Evolutionary conservation across 1,140 invertebrate species (phyloP).

Genomic region (Macrosteles quadrilineatus): DNA sequence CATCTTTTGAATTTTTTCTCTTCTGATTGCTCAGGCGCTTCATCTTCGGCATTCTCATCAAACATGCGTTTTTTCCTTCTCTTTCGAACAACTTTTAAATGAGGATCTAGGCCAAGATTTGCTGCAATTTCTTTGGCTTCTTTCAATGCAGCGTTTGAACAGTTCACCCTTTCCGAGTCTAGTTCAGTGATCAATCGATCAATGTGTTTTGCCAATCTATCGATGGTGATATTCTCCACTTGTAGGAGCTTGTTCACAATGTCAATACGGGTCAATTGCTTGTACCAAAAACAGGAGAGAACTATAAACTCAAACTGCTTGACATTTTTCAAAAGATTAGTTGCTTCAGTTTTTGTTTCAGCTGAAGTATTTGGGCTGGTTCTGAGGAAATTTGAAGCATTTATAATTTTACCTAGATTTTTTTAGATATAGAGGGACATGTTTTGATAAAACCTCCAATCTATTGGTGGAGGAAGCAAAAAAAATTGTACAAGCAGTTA

Average conservation of each 20-base stretch:
- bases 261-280: not conserved
- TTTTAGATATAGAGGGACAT: slow-evolving; percentile 13
- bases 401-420: not conserved
- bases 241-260: not conserved
- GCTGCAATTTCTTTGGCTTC: not conserved
- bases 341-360: not conserved
- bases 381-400: not conserved
- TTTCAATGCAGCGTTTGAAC: not conserved
- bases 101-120: not conserved
- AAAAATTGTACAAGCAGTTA: not conserved
- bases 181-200: not conserved
- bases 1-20: too few relatives aligned
- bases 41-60: not conserved
- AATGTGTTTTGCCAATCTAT: not conserved
- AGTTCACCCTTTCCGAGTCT: not conserved
- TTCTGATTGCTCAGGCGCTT: too few relatives aligned
- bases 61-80: slow-evolving; percentile 11
- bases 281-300: not conserved
- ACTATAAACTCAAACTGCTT: slow-evolving; percentile 9
- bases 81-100: slow-evolving; percentile 5
- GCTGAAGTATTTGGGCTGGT: not conserved
- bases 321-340: not conserved
- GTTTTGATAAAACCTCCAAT: slow-evolving; percentile 9
- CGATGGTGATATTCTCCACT: not conserved
- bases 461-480: not conserved